Evolutionary conservation across 2,113 vertebrate genomes (phyloP), one percentile per base, ranked within the genome.

Genomic region (Pangasianodon gigas): DNA sequence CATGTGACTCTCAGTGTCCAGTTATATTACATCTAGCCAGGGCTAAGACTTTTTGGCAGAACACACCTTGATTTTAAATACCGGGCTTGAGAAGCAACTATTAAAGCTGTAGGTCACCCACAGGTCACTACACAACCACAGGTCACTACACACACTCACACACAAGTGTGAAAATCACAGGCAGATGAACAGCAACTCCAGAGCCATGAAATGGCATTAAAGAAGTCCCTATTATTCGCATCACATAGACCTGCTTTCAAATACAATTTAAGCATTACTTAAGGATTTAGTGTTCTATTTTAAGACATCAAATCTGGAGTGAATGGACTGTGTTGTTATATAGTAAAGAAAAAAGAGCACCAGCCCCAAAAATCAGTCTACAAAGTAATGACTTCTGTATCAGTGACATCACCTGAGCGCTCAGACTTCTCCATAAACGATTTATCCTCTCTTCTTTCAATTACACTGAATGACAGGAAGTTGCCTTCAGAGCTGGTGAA

Each of bases 91-190:
- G 54, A 92, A 92, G 13, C 10, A 87, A 87, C 82, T 88, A 90
- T 85, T 91, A 86, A 89, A 92, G 85, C 75, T 77, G 19, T 89
- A 90, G 91, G 92, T 93, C 92, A 92, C 86, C 67, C 81, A 86
- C 88, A 82, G 89, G 91, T 92, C 90, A 52, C 26, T 32, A 65
- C 41, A 90, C 41, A 52, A 26, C 32, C 21, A 26, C 74, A 56
- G n/a, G n/a, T n/a, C n/a, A n/a, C n/a, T 74, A 56, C 46, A 48
- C 58, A 51, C n/a, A 62, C 84, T 48, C 29, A 79, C 58, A 88
- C 51, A 67, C 41, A 29, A 71, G 86, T 67, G 75, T 48, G 62
- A 84, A 84, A 32, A 37, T 83, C 37, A 26, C 51, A 90, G 48
- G 24, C 77, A 60, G 82, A 88, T 41, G 71, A 85, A 87, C 60